Conservation (phyloP, 2,797 vertebrate species). For the Heterohyrax brucei region DNA sequence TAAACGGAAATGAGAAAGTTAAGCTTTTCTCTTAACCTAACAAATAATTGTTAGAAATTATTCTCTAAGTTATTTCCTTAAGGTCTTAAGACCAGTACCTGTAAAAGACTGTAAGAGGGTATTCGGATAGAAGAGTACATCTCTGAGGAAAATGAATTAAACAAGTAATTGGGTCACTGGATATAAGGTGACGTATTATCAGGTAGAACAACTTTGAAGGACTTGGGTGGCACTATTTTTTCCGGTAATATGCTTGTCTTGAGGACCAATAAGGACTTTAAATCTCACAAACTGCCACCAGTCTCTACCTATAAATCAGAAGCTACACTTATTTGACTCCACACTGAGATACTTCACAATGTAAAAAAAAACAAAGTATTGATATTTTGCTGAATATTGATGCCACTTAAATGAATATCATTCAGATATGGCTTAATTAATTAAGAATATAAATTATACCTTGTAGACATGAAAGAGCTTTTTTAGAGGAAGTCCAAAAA, state of each 20-base stretch:
- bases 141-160: not conserved
- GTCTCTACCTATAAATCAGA: conserved; percentile 74
- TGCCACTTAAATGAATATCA: conserved; percentile 71
- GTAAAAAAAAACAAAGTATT: conserved; percentile 53
- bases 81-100: not conserved
- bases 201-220: not conserved
- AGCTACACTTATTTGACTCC: not conserved
- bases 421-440: conserved; percentile 79
- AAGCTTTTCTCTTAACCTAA: conserved; percentile 6
- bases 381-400: conserved; percentile 76
- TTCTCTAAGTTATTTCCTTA: not conserved
- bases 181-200: not conserved
- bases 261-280: conserved; percentile 74
- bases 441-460: conserved; percentile 80
- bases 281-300: not conserved
- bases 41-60: not conserved
- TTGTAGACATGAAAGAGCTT: conserved; percentile 81
- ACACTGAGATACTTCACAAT: conserved; percentile 75
- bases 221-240: not conserved
- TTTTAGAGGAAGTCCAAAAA: conserved; percentile 85
- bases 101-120: not conserved
- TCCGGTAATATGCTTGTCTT: not conserved
- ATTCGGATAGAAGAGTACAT: not conserved
- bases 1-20: not conserved
- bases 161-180: not conserved